Conservation (phyloP, 2,888 invertebrate genomes). For the Drosophila rellima region DNA sequence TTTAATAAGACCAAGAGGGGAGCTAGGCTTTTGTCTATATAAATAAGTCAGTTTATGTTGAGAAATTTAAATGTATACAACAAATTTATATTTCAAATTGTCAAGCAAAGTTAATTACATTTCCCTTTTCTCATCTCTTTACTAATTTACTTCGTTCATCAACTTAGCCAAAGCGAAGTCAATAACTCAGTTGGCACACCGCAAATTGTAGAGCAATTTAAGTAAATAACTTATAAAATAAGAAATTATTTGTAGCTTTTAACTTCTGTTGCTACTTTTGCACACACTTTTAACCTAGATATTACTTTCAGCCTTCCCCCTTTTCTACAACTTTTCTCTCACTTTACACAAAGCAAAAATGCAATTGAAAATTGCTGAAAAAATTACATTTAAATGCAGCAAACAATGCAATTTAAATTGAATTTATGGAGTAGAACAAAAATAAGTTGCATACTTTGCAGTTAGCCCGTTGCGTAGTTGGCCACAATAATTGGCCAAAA, state of each 20-base stretch:
- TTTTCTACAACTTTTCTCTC: slow-evolving; percentile 14
- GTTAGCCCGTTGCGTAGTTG: not conserved
- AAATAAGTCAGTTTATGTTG: too few relatives aligned
- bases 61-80: too few relatives aligned
- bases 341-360: slow-evolving; percentile 22
- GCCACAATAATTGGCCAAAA: slow-evolving; percentile 19
- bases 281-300: slow-evolving; percentile 12
- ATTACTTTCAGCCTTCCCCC: not conserved
- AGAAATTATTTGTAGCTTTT: slow-evolving; percentile 27
- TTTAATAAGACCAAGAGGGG: too few relatives aligned
- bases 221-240: slow-evolving; percentile 13
- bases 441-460: slow-evolving; percentile 17
- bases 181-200: slow-evolving; percentile 9
- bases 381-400: slow-evolving; percentile 38
- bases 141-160: not conserved
- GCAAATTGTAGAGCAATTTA: slow-evolving; percentile 11
- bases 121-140: not conserved
- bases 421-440: slow-evolving; percentile 36
- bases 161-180: not conserved
- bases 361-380: slow-evolving; percentile 19
- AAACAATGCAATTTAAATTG: slow-evolving; percentile 41
- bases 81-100: not conserved
- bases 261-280: slow-evolving; percentile 36
- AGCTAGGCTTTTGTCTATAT: too few relatives aligned
- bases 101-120: not conserved